A percentile compares a stretch with the other conserved stretches of the same genome.
phyloP scores from a whole-genome alignment of 2,113 vertebrate genomes.

The Lycocorax pyrrhopterus region DNA sequence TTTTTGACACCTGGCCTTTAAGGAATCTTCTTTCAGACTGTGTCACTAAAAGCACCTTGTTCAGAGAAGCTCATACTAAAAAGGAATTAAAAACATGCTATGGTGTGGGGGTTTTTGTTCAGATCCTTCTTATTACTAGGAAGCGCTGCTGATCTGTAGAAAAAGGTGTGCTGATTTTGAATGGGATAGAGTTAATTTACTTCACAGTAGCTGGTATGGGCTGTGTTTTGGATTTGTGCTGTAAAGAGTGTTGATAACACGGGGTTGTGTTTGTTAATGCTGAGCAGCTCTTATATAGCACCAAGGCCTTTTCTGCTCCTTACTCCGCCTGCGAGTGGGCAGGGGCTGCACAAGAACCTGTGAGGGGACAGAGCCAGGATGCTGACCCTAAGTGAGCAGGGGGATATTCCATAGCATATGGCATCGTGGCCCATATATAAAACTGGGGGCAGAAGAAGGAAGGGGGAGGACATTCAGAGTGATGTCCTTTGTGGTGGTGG shows the following conservation, averaged over 20 bases:
- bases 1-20: constrained; percentile 1
- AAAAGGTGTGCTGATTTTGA: neutral
- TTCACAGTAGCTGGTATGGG: neutral
- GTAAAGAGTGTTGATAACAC: neutral
- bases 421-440: neutral
- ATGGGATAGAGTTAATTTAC: neutral
- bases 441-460: neutral
- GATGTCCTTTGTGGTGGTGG: neutral
- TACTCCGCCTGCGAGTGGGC: fast-evolving
- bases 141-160: neutral
- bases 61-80: neutral
- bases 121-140: neutral
- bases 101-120: neutral
- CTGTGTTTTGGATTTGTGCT: neutral
- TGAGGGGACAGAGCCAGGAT: neutral
- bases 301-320: neutral
- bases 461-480: neutral
- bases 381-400: neutral
- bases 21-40: neutral
- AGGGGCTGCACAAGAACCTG: neutral
- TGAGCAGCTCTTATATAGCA: neutral
- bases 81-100: neutral
- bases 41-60: neutral
- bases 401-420: neutral
- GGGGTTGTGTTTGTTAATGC: neutral